Evolutionary conservation across 2,888 invertebrate species (phyloP).

Genomic region (Ectobius pallidus): DNA sequence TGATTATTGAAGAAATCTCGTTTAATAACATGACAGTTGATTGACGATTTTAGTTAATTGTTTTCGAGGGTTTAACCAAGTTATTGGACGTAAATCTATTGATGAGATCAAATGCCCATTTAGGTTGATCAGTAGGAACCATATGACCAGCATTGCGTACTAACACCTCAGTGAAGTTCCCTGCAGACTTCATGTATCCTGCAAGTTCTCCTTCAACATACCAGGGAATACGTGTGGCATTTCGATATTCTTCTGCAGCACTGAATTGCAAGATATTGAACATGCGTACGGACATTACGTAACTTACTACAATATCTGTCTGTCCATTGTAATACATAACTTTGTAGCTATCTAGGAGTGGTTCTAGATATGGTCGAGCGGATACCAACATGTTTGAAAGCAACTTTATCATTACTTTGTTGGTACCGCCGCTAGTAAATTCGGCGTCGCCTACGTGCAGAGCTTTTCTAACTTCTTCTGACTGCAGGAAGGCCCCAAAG

Average conservation of each 20-base stretch:
- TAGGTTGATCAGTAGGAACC: slow-evolving; percentile 53
- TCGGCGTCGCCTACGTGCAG: slow-evolving; percentile 66
- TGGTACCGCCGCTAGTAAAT: slow-evolving; percentile 65
- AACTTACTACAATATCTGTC: slow-evolving; percentile 69
- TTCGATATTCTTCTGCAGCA: slow-evolving; percentile 48
- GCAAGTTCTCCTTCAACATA: slow-evolving; percentile 44
- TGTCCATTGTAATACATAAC: slow-evolving; percentile 52
- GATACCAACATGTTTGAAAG: slow-evolving; percentile 63
- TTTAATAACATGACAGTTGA: too few species aligned
- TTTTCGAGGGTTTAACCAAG: not conserved
- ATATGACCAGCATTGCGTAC: slow-evolving; percentile 53
- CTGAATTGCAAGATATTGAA: slow-evolving; percentile 57
- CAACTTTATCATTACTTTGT: slow-evolving; percentile 58
- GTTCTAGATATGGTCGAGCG: slow-evolving; percentile 62
- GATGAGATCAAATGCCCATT: slow-evolving; percentile 53
- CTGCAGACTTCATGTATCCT: slow-evolving; percentile 48
- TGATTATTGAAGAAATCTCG: too few species aligned
- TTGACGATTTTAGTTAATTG: not conserved
- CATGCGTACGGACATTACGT: slow-evolving; percentile 65
- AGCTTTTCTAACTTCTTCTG: slow-evolving; percentile 55
- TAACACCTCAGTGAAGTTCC: slow-evolving; percentile 49
- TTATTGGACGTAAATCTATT: slow-evolving; percentile 53
- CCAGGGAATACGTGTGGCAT: slow-evolving; percentile 26
- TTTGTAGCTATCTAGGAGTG: slow-evolving; percentile 65
- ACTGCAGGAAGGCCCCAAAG: slow-evolving; percentile 51